phyloP scores from a whole-genome alignment of 37 sponge, comb jelly and placozoan genomes.

The Cliona cf. orientalis region DNA sequence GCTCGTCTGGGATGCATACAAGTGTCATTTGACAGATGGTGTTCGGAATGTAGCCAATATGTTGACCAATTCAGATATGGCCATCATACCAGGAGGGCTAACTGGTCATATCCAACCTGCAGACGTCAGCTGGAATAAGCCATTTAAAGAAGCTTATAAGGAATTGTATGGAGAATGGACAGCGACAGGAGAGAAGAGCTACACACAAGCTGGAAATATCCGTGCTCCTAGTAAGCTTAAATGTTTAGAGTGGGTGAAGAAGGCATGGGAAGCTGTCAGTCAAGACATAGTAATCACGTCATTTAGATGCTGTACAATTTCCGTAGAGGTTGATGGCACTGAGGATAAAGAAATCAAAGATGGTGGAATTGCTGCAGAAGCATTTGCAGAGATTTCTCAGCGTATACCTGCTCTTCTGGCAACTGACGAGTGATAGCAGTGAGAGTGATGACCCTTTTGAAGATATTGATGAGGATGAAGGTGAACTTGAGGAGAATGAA shows the following conservation, averaged over 20 bases:
- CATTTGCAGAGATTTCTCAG: background rate
- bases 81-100: conserved; percentile 57
- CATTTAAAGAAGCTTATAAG: conserved; percentile 46
- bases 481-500: conserved; percentile 14
- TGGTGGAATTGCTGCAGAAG: conserved; percentile 47
- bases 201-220: conserved; percentile 61
- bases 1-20: conserved; percentile 70
- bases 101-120: conserved; percentile 54
- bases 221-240: conserved; percentile 48
- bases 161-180: conserved; percentile 56
- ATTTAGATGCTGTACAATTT: conserved; percentile 58
- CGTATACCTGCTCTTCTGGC: conserved; percentile 3
- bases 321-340: conserved; percentile 24
- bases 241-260: conserved; percentile 48
- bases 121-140: conserved; percentile 54
- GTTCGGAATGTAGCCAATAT: background rate
- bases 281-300: conserved; percentile 45
- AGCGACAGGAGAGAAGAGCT: conserved; percentile 43
- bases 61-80: conserved; percentile 2
- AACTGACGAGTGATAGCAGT: background rate
- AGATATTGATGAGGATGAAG: background rate
- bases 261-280: conserved; percentile 46
- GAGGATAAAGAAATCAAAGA: conserved; percentile 51
- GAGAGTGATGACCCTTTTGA: background rate
- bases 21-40: conserved; percentile 45